Conservation (phyloP, 2,113 vertebrate species). For the Microtus montanus region DNA sequence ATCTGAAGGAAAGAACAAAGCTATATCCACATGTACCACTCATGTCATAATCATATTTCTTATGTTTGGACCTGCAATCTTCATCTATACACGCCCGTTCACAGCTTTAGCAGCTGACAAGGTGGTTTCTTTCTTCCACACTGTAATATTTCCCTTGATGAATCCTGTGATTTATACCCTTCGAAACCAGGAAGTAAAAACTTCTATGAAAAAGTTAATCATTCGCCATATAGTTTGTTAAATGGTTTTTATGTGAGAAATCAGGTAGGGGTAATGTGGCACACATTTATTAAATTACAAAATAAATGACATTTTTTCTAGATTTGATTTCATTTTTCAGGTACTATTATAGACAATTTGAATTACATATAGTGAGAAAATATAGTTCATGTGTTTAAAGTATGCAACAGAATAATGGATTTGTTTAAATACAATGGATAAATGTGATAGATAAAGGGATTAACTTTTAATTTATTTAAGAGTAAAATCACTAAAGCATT, state of each 20-base stretch:
- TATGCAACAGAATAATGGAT: not conserved
- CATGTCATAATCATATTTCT: too few relatives aligned
- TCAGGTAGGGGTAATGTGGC: not conserved
- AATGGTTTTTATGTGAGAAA: not conserved
- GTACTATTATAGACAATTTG: not conserved
- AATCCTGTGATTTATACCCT: slow-evolving; percentile 77
- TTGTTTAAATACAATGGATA: not conserved
- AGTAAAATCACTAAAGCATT: not conserved
- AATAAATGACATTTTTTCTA: not conserved
- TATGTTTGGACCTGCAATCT: slow-evolving; percentile 62
- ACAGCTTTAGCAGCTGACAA: slow-evolving; percentile 61
- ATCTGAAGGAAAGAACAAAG: too few relatives aligned
- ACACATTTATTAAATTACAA: not conserved
- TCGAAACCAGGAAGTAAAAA: slow-evolving; percentile 72
- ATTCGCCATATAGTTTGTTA: not conserved
- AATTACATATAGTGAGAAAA: not conserved
- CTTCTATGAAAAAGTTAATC: slow-evolving; percentile 53
- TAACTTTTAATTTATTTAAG: not conserved
- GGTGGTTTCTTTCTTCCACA: slow-evolving; percentile 70
- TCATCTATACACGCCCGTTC: slow-evolving; percentile 72
- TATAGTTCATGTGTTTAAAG: not conserved
- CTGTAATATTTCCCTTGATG: slow-evolving; percentile 73
- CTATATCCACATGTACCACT: too few relatives aligned
- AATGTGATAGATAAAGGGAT: not conserved
- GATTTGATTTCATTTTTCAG: not conserved